Evolutionary conservation across 2,888 invertebrate genomes (phyloP).

Genomic region (Brachyptera risi): DNA sequence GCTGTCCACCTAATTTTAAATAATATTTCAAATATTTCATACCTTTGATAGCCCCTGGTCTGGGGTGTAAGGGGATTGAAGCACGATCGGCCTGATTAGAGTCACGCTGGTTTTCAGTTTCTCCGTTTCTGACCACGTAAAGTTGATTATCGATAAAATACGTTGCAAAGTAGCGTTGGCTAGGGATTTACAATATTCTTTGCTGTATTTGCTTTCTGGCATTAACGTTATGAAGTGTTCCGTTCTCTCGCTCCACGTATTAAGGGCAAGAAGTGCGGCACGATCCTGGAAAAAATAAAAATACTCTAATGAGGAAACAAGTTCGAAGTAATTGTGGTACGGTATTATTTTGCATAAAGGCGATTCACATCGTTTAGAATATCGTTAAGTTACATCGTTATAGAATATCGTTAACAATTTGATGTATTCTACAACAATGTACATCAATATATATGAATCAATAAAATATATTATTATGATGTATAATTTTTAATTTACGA

Average conservation of each 20-base stretch:
- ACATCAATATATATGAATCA: too few species aligned
- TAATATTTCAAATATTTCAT: too few species aligned
- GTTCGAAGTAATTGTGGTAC: too few species aligned
- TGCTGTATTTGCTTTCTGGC: slow-evolving; percentile 39
- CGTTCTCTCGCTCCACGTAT: slow-evolving; percentile 56
- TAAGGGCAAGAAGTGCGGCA: slow-evolving; percentile 49
- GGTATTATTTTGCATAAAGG: too few species aligned
- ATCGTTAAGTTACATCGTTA: too few species aligned
- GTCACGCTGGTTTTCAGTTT: slow-evolving; percentile 53
- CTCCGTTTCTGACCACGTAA: slow-evolving; percentile 44
- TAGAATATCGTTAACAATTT: too few species aligned
- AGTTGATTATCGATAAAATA: slow-evolving; percentile 51
- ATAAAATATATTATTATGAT: too few species aligned
- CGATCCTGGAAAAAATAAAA: slow-evolving; percentile 37
- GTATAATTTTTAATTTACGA: too few species aligned
- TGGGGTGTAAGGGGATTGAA: slow-evolving; percentile 50
- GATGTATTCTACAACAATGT: too few species aligned
- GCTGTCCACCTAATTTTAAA: too few species aligned
- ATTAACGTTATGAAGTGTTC: slow-evolving; percentile 45
- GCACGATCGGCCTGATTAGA: slow-evolving; percentile 60
- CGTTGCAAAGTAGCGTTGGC: slow-evolving; percentile 51
- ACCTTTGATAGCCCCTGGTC: slow-evolving; percentile 59
- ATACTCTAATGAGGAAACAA: too few species aligned
- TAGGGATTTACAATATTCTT: slow-evolving; percentile 45
- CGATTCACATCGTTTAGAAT: too few species aligned